phyloP scores from a whole-genome alignment of 2,888 invertebrate species.

The Nemapogon koenigi region DNA sequence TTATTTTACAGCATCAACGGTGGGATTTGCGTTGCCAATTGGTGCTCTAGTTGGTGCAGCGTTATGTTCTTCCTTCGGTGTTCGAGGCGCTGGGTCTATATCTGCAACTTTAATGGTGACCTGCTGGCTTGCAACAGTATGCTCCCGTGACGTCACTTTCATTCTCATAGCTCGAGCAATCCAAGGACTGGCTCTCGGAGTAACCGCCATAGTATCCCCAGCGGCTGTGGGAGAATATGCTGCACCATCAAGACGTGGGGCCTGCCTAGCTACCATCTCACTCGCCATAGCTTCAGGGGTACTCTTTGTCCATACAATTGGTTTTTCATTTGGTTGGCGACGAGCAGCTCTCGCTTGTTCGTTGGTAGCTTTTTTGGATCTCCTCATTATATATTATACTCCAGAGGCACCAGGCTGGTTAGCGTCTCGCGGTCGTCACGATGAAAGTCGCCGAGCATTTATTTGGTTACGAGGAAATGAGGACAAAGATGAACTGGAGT shows the following conservation, averaged over 20 bases:
- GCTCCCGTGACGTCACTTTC: conserved; percentile 30
- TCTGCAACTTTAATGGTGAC: conserved; percentile 42
- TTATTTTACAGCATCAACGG: conserved; percentile 33
- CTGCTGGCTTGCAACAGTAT: conserved; percentile 59
- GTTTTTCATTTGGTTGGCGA: conserved; percentile 63
- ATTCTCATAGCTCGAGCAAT: conserved; percentile 32
- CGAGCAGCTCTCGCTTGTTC: conserved; percentile 50
- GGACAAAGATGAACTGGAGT: conserved; percentile 35
- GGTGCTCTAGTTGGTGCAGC: conserved; percentile 33
- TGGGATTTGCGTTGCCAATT: conserved; percentile 33
- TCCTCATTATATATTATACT: conserved; percentile 34
- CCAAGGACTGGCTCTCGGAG: conserved; percentile 55
- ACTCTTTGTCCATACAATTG: conserved; percentile 62
- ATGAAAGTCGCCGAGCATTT: conserved; percentile 59
- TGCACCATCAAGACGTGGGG: conserved; percentile 63
- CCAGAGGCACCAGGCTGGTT: conserved; percentile 73
- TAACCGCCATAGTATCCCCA: conserved; percentile 49
- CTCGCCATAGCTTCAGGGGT: conserved; percentile 64
- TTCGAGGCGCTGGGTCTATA: conserved; percentile 48
- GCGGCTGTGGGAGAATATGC: conserved; percentile 59
- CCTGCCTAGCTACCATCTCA: conserved; percentile 60
- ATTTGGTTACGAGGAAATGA: conserved; percentile 60
- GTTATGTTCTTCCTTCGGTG: conserved; percentile 57
- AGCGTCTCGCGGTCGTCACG: conserved; percentile 54
- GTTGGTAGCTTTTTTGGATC: conserved; percentile 40